Conservation (phyloP, 2,113 vertebrate genomes). For the Pterophyllum scalare region DNA sequence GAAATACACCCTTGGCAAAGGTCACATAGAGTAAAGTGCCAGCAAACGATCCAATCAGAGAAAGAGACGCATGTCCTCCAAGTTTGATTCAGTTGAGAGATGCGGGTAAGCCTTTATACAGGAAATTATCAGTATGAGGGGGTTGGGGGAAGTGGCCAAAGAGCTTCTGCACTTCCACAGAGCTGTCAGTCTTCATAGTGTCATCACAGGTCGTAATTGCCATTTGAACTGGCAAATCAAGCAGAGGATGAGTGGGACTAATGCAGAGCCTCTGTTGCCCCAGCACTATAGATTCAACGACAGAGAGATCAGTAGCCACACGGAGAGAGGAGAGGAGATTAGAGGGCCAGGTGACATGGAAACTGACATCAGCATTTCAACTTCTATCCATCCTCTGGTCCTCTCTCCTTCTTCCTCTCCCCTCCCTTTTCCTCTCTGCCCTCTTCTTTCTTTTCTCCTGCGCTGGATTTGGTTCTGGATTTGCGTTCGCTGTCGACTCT, state of each 20-base stretch:
- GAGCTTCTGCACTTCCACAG: slow-evolving; percentile 51
- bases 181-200: slow-evolving; percentile 52
- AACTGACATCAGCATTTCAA: slow-evolving; percentile 59
- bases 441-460: slow-evolving; percentile 64
- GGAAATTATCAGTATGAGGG: slow-evolving; percentile 47
- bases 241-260: slow-evolving; percentile 61
- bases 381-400: slow-evolving; percentile 54
- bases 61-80: slow-evolving; percentile 58
- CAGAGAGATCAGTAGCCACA: slow-evolving; percentile 56
- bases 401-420: slow-evolving; percentile 48
- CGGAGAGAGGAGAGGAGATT: slow-evolving; percentile 66
- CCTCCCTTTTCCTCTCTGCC: slow-evolving; percentile 43
- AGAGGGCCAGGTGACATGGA: slow-evolving; percentile 59
- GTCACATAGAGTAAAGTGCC: slow-evolving; percentile 80
- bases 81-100: slow-evolving; percentile 45
- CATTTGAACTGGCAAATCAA: slow-evolving; percentile 60
- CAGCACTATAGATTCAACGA: slow-evolving; percentile 50
- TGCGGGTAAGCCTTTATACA: slow-evolving; percentile 39
- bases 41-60: slow-evolving; percentile 74
- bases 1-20: slow-evolving; percentile 78
- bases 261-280: slow-evolving; percentile 54
- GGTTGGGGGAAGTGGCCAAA: slow-evolving; percentile 29
- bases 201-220: slow-evolving; percentile 54
- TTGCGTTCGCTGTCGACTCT: slow-evolving; percentile 68
- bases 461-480: slow-evolving; percentile 78